Evolutionary conservation across 2,888 invertebrate genomes (phyloP).

Genomic region (Cacoxenus indagator): DNA sequence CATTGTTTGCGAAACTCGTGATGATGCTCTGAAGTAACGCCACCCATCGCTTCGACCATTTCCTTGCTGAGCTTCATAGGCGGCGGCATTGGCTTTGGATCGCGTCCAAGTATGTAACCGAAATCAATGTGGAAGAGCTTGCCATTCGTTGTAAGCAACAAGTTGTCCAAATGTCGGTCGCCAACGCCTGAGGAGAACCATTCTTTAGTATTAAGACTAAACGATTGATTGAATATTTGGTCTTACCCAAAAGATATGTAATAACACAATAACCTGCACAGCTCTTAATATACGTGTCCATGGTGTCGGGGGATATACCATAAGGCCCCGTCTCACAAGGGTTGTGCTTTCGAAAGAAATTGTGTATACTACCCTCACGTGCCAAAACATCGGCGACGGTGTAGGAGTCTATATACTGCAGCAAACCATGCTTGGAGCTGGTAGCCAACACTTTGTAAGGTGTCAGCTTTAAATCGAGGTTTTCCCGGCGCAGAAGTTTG

Average conservation of each 20-base stretch:
- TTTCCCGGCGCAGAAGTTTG: slow-evolving; percentile 91
- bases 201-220: neutral
- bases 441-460: slow-evolving; percentile 97
- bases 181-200: slow-evolving; percentile 81
- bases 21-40: slow-evolving; percentile 90
- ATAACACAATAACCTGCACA: slow-evolving; percentile 99
- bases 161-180: slow-evolving; percentile 97
- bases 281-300: slow-evolving; percentile 97
- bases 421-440: slow-evolving; percentile 94
- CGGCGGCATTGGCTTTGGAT: slow-evolving; percentile 98
- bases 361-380: slow-evolving; percentile 90
- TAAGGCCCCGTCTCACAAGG: slow-evolving; percentile 90
- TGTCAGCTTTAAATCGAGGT: slow-evolving; percentile 95
- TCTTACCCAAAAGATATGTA: slow-evolving; percentile 86
- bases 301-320: slow-evolving; percentile 92
- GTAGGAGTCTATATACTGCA: slow-evolving; percentile 94
- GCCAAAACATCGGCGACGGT: slow-evolving; percentile 93
- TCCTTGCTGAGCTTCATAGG: slow-evolving; percentile 99
- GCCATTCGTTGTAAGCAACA: slow-evolving; percentile 90
- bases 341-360: slow-evolving; percentile 91
- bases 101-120: slow-evolving; percentile 96
- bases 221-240: neutral
- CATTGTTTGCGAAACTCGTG: slow-evolving; percentile 94
- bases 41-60: slow-evolving; percentile 99
- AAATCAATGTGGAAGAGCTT: slow-evolving; percentile 98